Conservation (phyloP, 1,140 invertebrate species). For the Cyrtorhinus lividipennis region DNA sequence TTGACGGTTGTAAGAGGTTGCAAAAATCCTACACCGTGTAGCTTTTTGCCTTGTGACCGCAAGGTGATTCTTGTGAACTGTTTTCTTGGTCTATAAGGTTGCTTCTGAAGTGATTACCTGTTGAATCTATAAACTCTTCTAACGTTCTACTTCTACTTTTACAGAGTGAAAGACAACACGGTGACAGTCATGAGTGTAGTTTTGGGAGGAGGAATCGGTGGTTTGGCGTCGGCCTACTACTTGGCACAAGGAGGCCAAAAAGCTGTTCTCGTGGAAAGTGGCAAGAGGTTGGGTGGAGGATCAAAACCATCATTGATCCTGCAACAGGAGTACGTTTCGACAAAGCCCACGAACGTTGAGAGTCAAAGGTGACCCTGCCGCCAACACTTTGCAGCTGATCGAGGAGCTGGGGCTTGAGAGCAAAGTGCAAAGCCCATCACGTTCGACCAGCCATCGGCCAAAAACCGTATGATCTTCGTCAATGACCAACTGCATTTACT, state of each 20-base stretch:
- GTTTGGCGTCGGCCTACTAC: constrained; percentile 46
- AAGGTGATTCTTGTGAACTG: too few species aligned
- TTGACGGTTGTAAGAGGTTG: too few species aligned
- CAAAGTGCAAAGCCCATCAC: constrained; percentile 44
- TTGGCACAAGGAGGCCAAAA: constrained; percentile 31
- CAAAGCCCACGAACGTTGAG: constrained; percentile 71
- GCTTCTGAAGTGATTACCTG: too few species aligned
- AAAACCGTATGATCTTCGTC: constrained; percentile 63
- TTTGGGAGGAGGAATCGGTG: constrained; percentile 48
- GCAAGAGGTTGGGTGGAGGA: constrained; percentile 67
- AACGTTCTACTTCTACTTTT: too few species aligned
- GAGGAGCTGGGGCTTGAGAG: constrained; percentile 50
- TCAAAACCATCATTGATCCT: constrained; percentile 44
- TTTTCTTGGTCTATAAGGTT: too few species aligned
- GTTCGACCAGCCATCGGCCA: constrained; percentile 43
- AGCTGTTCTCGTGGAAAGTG: constrained; percentile 53
- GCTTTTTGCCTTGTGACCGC: too few species aligned
- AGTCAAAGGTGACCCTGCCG: constrained; percentile 44
- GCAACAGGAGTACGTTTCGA: constrained; percentile 57
- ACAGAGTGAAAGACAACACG: too few species aligned
- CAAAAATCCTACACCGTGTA: too few species aligned
- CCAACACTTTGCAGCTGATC: constrained; percentile 67
- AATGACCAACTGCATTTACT: constrained; percentile 54
- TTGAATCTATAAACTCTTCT: too few species aligned
- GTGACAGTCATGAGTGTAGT: constrained; percentile 32